These are phyloP conservation scores for Crenuchus spilurus DNA, from an alignment of 2,797 vertebrate species.

Conservation along the genomic window DNA sequence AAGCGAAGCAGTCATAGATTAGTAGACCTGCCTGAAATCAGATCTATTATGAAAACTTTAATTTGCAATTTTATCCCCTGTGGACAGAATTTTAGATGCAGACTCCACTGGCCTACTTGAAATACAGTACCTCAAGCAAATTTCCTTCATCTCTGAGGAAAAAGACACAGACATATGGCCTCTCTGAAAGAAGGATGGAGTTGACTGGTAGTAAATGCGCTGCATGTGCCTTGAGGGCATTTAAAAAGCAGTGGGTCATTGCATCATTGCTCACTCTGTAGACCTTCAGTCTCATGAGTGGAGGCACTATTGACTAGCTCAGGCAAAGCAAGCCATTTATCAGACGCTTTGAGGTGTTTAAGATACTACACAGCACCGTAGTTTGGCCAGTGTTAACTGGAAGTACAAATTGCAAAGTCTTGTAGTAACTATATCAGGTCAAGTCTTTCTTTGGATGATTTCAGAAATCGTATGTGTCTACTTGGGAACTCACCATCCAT, in stretches of 20 bases:
- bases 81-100: constrained; percentile 13
- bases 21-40: neutral
- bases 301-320: neutral
- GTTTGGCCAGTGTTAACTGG: neutral
- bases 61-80: neutral
- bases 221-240: neutral
- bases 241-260: neutral
- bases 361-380: neutral
- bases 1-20: neutral
- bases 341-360: neutral
- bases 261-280: neutral
- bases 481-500: neutral
- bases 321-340: constrained; percentile 11
- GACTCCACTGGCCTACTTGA: neutral
- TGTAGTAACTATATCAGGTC: neutral
- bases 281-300: constrained; percentile 14
- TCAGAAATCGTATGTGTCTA: neutral
- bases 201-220: neutral
- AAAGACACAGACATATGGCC: neutral
- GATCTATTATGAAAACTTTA: neutral
- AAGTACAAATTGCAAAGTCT: neutral
- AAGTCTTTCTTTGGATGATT: neutral
- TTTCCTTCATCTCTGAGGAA: neutral
- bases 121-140: neutral
- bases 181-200: neutral